A percentile compares a stretch with the other conserved stretches of the same genome.
Evolutionary conservation across 2,888 invertebrate species (phyloP).

Genomic region (Apoderus coryli): DNA sequence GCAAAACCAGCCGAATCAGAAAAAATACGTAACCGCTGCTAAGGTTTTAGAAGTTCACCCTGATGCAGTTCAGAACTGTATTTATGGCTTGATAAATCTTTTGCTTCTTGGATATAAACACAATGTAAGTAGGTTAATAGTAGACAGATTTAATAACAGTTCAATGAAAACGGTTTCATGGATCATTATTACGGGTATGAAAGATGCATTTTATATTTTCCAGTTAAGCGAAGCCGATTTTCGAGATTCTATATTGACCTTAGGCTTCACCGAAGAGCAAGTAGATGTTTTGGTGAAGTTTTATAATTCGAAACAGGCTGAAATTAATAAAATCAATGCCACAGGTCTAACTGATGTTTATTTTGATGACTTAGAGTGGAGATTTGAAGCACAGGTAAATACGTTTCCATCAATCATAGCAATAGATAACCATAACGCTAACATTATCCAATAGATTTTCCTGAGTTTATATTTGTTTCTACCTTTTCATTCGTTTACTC

Average conservation of each 20-base stretch:
- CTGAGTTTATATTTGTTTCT: too few species aligned
- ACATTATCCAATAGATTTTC: too few species aligned
- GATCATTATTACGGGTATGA: too few species aligned
- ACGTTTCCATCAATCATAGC: neutral
- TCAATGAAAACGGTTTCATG: too few species aligned
- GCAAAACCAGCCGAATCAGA: conserved; percentile 48
- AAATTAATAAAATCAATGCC: conserved; percentile 33
- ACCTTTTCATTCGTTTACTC: conserved; percentile 1
- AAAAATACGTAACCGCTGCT: conserved; percentile 46
- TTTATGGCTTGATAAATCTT: conserved; percentile 60
- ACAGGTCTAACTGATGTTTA: conserved; percentile 34
- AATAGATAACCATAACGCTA: neutral
- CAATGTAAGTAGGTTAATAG: conserved; percentile 36
- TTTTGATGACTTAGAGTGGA: conserved; percentile 48
- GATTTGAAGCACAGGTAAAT: conserved; percentile 45
- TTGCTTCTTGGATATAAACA: conserved; percentile 56
- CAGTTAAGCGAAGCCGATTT: conserved; percentile 36
- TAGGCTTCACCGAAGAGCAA: conserved; percentile 47
- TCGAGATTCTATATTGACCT: conserved; percentile 32
- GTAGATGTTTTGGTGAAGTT: conserved; percentile 44
- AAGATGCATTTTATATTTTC: conserved; percentile 20
- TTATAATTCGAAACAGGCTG: conserved; percentile 40
- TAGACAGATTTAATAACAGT: too few species aligned
- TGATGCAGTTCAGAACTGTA: conserved; percentile 43
- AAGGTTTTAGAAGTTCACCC: conserved; percentile 44